Evolutionary conservation across 1,140 invertebrate species (phyloP), one percentile per base, ranked within the genome.

Genomic region (Drosophila hydei): DNA sequence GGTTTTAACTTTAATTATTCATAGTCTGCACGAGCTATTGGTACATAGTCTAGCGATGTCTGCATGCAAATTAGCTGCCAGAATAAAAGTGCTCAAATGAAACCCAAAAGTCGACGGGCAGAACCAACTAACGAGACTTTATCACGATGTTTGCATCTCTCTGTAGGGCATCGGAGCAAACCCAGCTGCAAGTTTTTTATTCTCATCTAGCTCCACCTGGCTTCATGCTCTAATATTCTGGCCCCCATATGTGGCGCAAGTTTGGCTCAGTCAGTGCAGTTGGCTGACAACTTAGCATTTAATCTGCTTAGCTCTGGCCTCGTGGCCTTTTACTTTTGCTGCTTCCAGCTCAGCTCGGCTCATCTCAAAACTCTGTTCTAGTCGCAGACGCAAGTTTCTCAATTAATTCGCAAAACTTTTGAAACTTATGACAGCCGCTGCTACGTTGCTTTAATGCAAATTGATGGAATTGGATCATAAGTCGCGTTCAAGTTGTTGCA

Each of bases 171-270:
- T 0, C 33, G 21, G 30, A 36, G 25, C 25, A 16, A n/a, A 6
- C 30, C 21, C 11, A 3, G 51, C 40, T 59, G 70, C 55, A 60
- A 56, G 23, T 61, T 74, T 87, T 69, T 71, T 64, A 68, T 77
- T 74, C 68, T 42, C 38, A 16, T 42, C 38, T 77, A 75, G 81
- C 77, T 85, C 47, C 54, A 75, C 45, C 70, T 67, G 70, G 45
- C 58, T 87, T 87, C 81, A 87, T 87, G 81, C 81, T 87, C 81
- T 87, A 68, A 77, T 85, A 87, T 85, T 69, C 59, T 50, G 51
- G 52, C 65, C 79, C 30, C 64, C 68, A 65, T 63, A 83, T 51
- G 75, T 23, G 54, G 14, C 52, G 45, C 25, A 61, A 55, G 50
- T 55, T 23, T 50, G 6, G n/a, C 21, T 23, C 47, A 19, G 61